phyloP scores from a whole-genome alignment of 2,888 invertebrate genomes.

The Acleris emargana region DNA sequence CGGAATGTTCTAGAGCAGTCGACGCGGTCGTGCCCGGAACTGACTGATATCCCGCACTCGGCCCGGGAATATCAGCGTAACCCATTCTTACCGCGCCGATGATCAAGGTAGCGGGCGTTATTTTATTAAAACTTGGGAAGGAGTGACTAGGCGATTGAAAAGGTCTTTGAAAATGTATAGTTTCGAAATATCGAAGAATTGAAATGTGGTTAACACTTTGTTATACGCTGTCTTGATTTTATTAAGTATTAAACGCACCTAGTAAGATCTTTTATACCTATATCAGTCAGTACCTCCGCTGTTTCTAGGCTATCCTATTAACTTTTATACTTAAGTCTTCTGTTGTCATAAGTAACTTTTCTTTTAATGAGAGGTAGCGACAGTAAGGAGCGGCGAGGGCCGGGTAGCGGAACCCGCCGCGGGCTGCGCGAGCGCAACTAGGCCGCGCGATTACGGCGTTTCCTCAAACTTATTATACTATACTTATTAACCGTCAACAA shows the following conservation, averaged over 20 bases:
- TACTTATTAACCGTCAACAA: constrained; percentile 59
- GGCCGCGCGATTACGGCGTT: constrained; percentile 65
- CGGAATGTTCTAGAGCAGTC: constrained; percentile 55
- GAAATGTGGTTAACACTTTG: too few species aligned
- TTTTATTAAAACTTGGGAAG: not conserved
- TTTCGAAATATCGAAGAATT: too few species aligned
- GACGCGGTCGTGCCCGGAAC: constrained; percentile 47
- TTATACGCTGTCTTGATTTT: too few species aligned
- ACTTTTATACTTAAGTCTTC: not conserved
- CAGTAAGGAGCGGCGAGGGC: constrained; percentile 26
- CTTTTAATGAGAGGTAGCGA: constrained; percentile 28
- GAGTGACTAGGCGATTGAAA: not conserved
- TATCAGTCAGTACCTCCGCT: too few species aligned
- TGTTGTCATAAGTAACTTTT: constrained; percentile 8
- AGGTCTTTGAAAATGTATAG: constrained; percentile 7
- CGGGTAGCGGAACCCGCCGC: constrained; percentile 64
- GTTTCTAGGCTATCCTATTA: too few species aligned
- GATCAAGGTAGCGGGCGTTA: constrained; percentile 6
- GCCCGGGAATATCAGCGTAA: constrained; percentile 3
- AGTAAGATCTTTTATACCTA: too few species aligned
- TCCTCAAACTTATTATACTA: constrained; percentile 54
- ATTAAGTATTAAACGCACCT: too few species aligned
- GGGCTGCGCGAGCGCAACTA: constrained; percentile 57
- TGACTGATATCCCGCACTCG: constrained; percentile 45
- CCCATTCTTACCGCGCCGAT: constrained; percentile 3